phyloP scores from a whole-genome alignment of 23 tunicate genomes.

The Corella eumyota region DNA sequence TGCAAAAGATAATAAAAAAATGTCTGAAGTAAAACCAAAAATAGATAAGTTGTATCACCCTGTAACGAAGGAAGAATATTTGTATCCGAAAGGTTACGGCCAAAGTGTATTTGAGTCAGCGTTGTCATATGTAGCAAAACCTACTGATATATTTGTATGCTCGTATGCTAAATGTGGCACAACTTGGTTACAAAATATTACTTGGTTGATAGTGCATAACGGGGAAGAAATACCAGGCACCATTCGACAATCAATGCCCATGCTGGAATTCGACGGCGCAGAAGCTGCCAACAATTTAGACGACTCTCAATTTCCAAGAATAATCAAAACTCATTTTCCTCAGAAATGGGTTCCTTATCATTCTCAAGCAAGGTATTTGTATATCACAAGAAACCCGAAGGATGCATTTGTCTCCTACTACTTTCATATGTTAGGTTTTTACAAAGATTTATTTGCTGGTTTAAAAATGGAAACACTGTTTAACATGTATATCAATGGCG shows the following conservation, averaged over 20 bases:
- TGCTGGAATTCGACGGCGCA: conserved; percentile 59
- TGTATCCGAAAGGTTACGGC: no score
- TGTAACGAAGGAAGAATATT: no score
- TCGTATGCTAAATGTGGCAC: conserved; percentile 47
- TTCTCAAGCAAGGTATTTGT: conserved; percentile 34
- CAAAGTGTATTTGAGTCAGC: conserved; percentile 41
- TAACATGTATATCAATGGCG: conserved; percentile 7
- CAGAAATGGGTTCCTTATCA: conserved; percentile 11
- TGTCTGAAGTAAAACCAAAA: no score
- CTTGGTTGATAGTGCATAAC: conserved; percentile 43
- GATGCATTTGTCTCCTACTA: conserved; percentile 37
- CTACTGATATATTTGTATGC: conserved; percentile 49
- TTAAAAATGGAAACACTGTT: conserved; percentile 16
- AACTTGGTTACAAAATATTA: conserved; percentile 67
- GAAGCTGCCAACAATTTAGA: conserved; percentile 14
- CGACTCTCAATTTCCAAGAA: conserved; percentile 21
- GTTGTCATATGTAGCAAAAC: conserved; percentile 19
- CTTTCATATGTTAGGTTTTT: conserved; percentile 32
- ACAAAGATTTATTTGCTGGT: conserved; percentile 1
- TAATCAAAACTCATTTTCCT: conserved; percentile 31
- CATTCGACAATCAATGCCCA: conserved; percentile 27
- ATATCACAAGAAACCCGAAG: conserved; percentile 45
- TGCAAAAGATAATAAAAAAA: no score
- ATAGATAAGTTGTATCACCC: no score
- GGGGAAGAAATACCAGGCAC: not conserved